phyloP scores from a whole-genome alignment of 2,113 vertebrate species.

The Ariopsis seemanni region DNA sequence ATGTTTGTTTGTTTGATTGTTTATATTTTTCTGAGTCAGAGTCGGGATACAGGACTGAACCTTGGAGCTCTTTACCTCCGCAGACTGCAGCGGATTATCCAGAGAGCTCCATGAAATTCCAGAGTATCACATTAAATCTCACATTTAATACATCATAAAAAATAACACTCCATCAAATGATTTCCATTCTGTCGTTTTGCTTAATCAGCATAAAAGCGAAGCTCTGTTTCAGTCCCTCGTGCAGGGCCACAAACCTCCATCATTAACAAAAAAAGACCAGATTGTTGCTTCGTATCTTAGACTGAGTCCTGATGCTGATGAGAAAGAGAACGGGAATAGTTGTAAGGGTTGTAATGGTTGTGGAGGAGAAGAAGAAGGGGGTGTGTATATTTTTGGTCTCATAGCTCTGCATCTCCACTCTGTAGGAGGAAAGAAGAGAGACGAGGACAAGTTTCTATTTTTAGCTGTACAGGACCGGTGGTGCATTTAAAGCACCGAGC shows the following conservation, averaged over 20 bases:
- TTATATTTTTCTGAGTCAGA: not conserved
- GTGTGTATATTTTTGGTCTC: not conserved
- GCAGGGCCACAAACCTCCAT: not conserved
- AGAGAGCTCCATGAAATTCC: not conserved
- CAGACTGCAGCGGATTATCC: not conserved
- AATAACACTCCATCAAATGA: not conserved
- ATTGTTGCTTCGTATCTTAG: not conserved
- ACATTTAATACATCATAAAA: not conserved
- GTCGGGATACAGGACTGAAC: not conserved
- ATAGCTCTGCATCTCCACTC: not conserved
- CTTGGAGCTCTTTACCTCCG: not conserved
- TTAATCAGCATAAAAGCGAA: not conserved
- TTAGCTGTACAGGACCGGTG: slow-evolving; percentile 42
- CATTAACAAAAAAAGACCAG: not conserved
- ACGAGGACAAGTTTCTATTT: slow-evolving; percentile 44
- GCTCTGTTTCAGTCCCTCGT: not conserved
- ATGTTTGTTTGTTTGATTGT: not conserved
- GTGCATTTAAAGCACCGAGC: slow-evolving; percentile 39
- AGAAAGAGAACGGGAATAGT: not conserved
- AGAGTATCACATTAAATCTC: not conserved
- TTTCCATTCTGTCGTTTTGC: not conserved
- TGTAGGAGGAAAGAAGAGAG: slow-evolving; percentile 28
- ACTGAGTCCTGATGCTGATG: not conserved
- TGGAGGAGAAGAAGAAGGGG: not conserved
- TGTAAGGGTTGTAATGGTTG: not conserved